These are phyloP conservation scores for Calidris pygmaea DNA, from an alignment of 2,113 vertebrate genomes.

Conservation along the genomic window DNA sequence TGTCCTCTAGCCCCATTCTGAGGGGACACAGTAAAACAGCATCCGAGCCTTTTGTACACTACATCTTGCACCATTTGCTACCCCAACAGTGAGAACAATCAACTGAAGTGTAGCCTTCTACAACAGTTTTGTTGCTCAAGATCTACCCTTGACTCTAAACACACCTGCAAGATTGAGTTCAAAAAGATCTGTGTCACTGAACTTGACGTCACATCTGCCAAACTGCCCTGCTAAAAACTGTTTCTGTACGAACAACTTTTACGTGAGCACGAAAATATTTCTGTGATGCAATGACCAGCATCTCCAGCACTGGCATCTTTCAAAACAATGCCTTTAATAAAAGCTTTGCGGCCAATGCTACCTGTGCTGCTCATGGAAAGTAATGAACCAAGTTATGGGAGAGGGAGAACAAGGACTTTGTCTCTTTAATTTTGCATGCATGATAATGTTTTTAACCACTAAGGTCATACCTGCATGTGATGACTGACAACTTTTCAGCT, in stretches of 20 bases:
- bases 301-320: neutral
- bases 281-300: neutral
- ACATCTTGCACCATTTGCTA: neutral
- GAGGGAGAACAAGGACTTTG: neutral
- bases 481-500: constrained; percentile 89
- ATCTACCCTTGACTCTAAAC: neutral
- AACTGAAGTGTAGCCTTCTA: neutral
- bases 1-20: neutral
- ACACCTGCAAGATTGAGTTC: neutral
- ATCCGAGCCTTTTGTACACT: neutral
- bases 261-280: accelerated
- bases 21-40: neutral
- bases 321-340: neutral
- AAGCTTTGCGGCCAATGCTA: neutral
- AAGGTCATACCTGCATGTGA: constrained; percentile 83
- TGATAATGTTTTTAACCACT: constrained; percentile 73
- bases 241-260: neutral
- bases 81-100: neutral
- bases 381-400: neutral
- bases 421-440: constrained; percentile 74
- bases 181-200: neutral
- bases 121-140: neutral
- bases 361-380: neutral
- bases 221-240: neutral
- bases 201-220: neutral